Base-by-base conservation (phyloP, 2,888 invertebrate species). In the Chouioia cunea region DNA sequence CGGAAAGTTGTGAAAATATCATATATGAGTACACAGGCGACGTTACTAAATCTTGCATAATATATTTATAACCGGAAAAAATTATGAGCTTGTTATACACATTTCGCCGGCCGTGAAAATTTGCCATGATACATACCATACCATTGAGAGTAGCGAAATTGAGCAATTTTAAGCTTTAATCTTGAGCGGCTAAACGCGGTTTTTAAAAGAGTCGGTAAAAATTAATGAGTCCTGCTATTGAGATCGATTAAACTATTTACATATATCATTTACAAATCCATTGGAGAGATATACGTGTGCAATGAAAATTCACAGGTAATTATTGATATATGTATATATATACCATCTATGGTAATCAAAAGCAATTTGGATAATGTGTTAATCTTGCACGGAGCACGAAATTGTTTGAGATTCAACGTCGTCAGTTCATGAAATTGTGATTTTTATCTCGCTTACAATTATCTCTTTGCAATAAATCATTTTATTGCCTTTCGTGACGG, bases 211-310 rank as follows among this genome's bases (percentile, higher is more conserved):
- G 22, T 36, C 15, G 8, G 6, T 10, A 48, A 18, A 44, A 48
- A 63, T 69, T 69, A 69, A 69, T 46, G n/a, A 23, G 14, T 36
- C n/a, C 14, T 18, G 44, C 46, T 46, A 53, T 69, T 69, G 53
- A n/a, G 36, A 58, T 58, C 23, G 53, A 64, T 58, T 47, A 20
- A 14, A 10, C n/a, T 50, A 52, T 66, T 59, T 52, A 59, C 43
- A 23, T 64, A 36, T 36, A 56, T 46, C n/a, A 22, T 58, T 22
- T 36, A 54, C 23, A 14, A 58, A 66, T 52, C 58, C 23, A 50
- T 58, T 15, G 56, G 36, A 36, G 36, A 4, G 36, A 36, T 36
- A 23, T 2, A 16, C 12, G 46, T 46, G 47, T 15, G 1, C 43
- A 46, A 46, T 56, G 47, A 56, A 54, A 56, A 2, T 47, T 16